phyloP scores from a whole-genome alignment of 1,140 invertebrate genomes.

The Brachionus sp. region DNA sequence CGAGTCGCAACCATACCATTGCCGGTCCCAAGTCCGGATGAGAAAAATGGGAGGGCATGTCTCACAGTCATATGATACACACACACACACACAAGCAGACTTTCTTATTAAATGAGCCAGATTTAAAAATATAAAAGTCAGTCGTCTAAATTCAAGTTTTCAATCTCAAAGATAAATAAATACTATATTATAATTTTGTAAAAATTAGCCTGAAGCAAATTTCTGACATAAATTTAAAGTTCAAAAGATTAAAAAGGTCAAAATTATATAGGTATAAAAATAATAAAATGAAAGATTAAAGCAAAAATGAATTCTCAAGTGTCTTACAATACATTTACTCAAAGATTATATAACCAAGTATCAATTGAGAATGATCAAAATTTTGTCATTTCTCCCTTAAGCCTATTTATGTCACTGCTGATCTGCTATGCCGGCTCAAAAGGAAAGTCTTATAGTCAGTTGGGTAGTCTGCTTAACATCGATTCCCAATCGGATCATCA shows the following conservation, averaged over 20 bases:
- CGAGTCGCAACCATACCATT: too few species aligned
- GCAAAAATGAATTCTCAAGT: background rate
- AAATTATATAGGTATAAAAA: background rate
- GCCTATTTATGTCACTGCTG: conserved; percentile 65
- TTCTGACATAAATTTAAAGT: too few species aligned
- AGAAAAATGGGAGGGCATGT: too few species aligned
- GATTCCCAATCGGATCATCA: background rate
- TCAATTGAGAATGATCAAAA: conserved; percentile 15
- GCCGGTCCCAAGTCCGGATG: too few species aligned
- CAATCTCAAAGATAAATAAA: too few species aligned
- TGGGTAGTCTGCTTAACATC: conserved; percentile 50
- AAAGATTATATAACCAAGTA: background rate
- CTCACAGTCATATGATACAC: too few species aligned
- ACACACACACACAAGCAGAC: too few species aligned
- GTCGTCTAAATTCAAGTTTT: too few species aligned
- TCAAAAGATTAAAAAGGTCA: background rate
- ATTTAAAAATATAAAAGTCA: too few species aligned
- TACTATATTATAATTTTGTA: too few species aligned
- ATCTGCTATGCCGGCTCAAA: conserved; percentile 68
- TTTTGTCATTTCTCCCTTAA: conserved; percentile 61
- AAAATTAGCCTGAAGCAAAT: too few species aligned
- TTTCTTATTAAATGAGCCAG: too few species aligned
- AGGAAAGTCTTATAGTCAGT: conserved; percentile 68
- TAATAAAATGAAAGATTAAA: background rate
- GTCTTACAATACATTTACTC: background rate